Base-by-base conservation (phyloP, 2,797 vertebrate species). In the Spinus olivaceus region DNA sequence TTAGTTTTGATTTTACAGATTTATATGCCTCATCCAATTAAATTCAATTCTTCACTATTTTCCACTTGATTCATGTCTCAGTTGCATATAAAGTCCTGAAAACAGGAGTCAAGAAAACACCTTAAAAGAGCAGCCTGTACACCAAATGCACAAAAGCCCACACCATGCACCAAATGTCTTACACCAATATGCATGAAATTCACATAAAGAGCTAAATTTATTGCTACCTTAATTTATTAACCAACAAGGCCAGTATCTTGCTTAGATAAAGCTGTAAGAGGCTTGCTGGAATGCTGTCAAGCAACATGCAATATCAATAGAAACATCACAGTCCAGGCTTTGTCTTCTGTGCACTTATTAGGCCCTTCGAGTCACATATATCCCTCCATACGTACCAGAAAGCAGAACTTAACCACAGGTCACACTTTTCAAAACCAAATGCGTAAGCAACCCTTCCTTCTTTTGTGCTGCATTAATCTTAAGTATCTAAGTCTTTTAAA, bases 141-240 rank as follows among this genome's bases (percentile, higher is more conserved):
- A 80, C 8, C 32, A 69, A 81, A 81, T 10, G 6, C 70, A 76
- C 14, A 79, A 51, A 67, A 64, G 23, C 24, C 18, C 28, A 28
- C 4, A 47, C 13, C 20, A 41, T 0, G 0, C 20, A 42, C 12
- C 8, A 79, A 69, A 86, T 13, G 8, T 5, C 3, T 35, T 32
- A 27, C 8, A 49, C 4, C 49, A 8, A 28, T 1, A 16, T 9
- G 37, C 22, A 74, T 16, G 1, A 81, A 81, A 83, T 24, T 54
- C 37, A 82, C 20, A 46, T 17, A 27, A 64, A 83, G 25, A 69
- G 28, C 27, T 81, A 54, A 83, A 54, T 20, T 35, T 69, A 50
- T 14, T 73, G 22, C 24, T 67, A 33, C 25, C 8, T 46, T 20
- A 63, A 56, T 32, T 81, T 79, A 60, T 32, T 51, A 63, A 64